These are phyloP conservation scores for Anoura caudifer DNA, from an alignment of 2,113 vertebrate species.

Conservation along the genomic window DNA sequence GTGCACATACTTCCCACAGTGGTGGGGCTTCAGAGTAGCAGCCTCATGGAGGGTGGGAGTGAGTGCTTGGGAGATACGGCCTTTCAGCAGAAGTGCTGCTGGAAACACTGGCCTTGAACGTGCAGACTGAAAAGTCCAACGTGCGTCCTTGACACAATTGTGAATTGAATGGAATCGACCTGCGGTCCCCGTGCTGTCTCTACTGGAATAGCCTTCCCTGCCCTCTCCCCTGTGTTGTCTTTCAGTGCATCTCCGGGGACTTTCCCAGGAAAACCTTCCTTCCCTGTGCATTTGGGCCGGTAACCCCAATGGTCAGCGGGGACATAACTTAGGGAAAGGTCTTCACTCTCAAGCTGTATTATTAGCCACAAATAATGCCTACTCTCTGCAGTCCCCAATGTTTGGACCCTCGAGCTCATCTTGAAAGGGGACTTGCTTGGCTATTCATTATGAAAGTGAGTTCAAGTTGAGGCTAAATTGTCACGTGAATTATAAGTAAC, in stretches of 20 bases:
- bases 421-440: background rate
- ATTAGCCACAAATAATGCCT: background rate
- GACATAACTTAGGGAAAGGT: background rate
- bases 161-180: background rate
- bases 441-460: background rate
- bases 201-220: background rate
- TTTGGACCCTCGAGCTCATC: background rate
- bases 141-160: background rate
- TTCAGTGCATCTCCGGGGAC: background rate
- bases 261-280: background rate
- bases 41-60: too few species aligned
- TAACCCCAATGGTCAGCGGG: background rate
- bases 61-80: background rate
- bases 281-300: background rate
- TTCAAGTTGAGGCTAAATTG: background rate
- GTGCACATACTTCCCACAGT: background rate
- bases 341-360: background rate
- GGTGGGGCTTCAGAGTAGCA: background rate
- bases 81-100: background rate
- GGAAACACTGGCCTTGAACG: background rate
- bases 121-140: background rate
- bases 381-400: background rate
- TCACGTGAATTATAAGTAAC: background rate
- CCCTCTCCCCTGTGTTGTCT: background rate
- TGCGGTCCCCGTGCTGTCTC: rapidly evolving